phyloP scores from a whole-genome alignment of 2,888 invertebrate species.

The Catonia carolina region DNA sequence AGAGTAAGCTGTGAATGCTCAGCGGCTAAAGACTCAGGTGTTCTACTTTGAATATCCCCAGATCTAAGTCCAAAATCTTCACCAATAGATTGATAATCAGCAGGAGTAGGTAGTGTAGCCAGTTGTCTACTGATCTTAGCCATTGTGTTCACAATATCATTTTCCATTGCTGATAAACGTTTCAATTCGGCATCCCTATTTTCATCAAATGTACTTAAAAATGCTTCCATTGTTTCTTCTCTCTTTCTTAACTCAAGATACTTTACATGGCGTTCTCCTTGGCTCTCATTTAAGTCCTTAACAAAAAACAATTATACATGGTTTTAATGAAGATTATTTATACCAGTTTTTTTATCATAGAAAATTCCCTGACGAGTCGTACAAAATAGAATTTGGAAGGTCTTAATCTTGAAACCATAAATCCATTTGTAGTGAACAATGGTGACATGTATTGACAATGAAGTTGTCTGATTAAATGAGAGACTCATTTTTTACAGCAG shows the following conservation, averaged over 20 bases:
- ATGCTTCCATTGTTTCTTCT: conserved; percentile 74
- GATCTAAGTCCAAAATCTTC: conserved; percentile 36
- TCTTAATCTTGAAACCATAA: no score
- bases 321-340: no score
- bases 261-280: conserved; percentile 68
- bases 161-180: conserved; percentile 55
- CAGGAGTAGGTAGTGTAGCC: conserved; percentile 42
- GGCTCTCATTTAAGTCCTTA: conserved; percentile 59
- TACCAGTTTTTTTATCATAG: no score
- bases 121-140: conserved; percentile 60
- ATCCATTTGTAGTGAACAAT: no score
- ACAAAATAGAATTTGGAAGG: no score
- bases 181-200: conserved; percentile 56
- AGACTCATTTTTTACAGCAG: no score
- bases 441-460: no score
- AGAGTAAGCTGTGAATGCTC: conserved; percentile 48
- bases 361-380: no score
- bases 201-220: conserved; percentile 58
- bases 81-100: conserved; percentile 49
- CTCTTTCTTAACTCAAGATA: conserved; percentile 72
- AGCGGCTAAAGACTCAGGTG: conserved; percentile 56
- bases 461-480: no score
- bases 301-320: neutral
- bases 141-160: conserved; percentile 55
- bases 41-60: conserved; percentile 48